These are phyloP conservation scores for Podabrus alpinus DNA, from an alignment of 2,888 invertebrate species.

Conservation along the genomic window DNA sequence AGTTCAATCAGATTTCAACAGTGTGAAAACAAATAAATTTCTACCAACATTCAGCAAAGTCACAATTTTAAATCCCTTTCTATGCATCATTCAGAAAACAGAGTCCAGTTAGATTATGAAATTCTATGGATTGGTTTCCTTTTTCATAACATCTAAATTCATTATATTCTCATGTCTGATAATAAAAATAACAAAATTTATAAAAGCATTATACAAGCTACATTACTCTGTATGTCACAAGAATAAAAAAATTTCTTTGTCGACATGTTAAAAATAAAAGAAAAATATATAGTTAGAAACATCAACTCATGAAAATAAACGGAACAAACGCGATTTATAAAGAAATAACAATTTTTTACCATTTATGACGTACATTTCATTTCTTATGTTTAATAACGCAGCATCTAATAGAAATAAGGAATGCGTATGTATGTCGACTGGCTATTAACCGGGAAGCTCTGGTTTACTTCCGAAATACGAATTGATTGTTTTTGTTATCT, in stretches of 20 bases:
- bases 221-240: neutral
- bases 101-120: too few species aligned
- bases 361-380: neutral
- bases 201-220: neutral
- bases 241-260: neutral
- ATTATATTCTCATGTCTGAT: neutral
- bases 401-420: too few species aligned
- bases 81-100: too few species aligned
- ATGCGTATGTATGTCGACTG: too few species aligned
- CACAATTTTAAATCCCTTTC: too few species aligned
- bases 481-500: too few species aligned
- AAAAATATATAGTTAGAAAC: neutral
- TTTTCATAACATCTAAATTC: neutral
- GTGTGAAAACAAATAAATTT: too few species aligned
- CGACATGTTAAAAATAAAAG: neutral
- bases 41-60: too few species aligned
- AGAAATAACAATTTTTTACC: neutral
- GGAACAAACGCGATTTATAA: neutral
- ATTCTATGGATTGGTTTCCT: too few species aligned
- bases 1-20: too few species aligned
- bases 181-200: neutral
- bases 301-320: neutral
- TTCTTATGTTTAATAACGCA: neutral
- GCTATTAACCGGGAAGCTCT: too few species aligned
- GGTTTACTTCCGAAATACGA: too few species aligned